These are phyloP conservation scores for Aphelocoma coerulescens DNA, from an alignment of 2,113 vertebrate species.

Conservation along the genomic window DNA sequence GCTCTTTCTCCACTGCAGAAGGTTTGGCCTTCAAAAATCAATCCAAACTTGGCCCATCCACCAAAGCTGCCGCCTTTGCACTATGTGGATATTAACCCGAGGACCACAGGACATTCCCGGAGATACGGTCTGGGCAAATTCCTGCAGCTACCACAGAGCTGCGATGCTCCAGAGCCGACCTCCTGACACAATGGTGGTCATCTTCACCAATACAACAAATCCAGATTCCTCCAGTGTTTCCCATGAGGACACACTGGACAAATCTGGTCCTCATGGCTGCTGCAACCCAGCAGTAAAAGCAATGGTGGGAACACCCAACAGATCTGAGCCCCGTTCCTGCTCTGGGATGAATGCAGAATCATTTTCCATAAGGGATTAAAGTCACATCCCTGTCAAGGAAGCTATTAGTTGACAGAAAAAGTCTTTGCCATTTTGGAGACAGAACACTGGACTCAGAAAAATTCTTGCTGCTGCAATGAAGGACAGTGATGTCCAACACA, in stretches of 20 bases:
- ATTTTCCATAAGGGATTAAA: not conserved
- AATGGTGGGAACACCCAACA: not conserved
- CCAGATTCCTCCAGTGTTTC: not conserved
- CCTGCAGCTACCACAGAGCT: not conserved
- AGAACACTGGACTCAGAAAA: not conserved
- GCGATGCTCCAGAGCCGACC: not conserved
- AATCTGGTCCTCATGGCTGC: not conserved
- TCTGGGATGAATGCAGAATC: not conserved
- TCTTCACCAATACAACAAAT: not conserved
- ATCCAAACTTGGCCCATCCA: not conserved
- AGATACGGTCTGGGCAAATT: not conserved
- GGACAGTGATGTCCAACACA: not conserved
- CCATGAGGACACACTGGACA: not conserved
- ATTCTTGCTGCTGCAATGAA: not conserved
- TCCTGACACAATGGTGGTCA: not conserved
- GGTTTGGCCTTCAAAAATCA: not conserved
- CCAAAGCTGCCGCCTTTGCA: rapidly evolving
- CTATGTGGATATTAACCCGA: not conserved
- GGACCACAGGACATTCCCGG: not conserved
- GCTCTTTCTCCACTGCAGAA: not conserved
- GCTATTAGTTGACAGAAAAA: not conserved
- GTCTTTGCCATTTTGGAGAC: not conserved
- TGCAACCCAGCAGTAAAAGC: not conserved
- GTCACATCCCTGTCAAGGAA: not conserved
- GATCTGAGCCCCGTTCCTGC: not conserved